Percentiles rank a stretch among this genome's conserved stretches.
Conservation (phyloP, 2,888 invertebrate species). For the Idaea biselata region DNA sequence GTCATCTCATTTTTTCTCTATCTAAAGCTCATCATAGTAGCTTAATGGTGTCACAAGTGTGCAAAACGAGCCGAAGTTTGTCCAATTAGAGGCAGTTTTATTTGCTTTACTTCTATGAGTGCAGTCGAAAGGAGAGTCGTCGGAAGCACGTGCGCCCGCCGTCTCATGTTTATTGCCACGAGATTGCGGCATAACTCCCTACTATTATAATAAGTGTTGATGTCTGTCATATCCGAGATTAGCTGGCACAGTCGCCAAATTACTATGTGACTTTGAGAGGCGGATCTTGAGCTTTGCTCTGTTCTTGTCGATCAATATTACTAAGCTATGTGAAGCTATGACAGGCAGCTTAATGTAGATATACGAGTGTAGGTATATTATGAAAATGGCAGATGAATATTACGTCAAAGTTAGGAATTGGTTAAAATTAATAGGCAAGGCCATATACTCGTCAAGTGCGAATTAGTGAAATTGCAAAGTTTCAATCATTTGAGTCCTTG, state of each 20-base stretch:
- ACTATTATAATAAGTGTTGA: constrained; percentile 54
- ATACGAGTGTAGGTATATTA: not conserved
- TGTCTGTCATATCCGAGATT: constrained; percentile 41
- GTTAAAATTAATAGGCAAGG: too few species aligned
- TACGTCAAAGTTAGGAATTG: too few species aligned
- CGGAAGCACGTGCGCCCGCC: constrained; percentile 56
- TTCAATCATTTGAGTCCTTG: too few species aligned
- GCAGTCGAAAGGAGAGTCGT: constrained; percentile 44
- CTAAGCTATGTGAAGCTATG: not conserved
- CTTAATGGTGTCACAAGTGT: constrained; percentile 25
- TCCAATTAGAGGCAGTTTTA: constrained; percentile 37
- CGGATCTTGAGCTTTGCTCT: not conserved
- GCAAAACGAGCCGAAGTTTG: constrained; percentile 28
- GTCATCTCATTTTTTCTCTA: not conserved
- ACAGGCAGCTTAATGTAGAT: not conserved
- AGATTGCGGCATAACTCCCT: constrained; percentile 64
- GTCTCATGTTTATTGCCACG: constrained; percentile 66
- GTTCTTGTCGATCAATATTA: not conserved
- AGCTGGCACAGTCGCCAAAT: constrained; percentile 28
- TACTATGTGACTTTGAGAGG: constrained; percentile 7
- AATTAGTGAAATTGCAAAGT: too few species aligned
- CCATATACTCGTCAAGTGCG: too few species aligned
- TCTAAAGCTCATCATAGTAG: constrained; percentile 16
- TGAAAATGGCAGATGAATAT: not conserved
- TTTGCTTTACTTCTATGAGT: constrained; percentile 45